Base-by-base conservation (phyloP, 2,888 invertebrate species). In the Drosophila nr. perissopoda region DNA sequence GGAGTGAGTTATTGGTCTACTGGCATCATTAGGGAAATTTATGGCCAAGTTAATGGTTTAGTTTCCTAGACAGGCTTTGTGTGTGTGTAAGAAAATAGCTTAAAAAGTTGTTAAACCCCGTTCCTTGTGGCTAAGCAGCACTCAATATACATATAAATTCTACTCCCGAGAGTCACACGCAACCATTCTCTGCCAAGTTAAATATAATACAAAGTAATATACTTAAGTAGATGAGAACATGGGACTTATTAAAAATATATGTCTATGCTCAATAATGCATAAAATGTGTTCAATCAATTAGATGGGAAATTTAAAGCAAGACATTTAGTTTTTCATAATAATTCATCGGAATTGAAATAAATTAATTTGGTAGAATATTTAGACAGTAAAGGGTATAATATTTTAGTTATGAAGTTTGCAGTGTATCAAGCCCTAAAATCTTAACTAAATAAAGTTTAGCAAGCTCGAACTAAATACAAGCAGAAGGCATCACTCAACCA, bases 21-120 rank as follows among this genome's bases (percentile, higher is more conserved):
- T 53, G 61, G 53, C 74, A 72, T 89, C 85, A 82, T 85, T 85
- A 90, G 85, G 74, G 56, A 36, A 77, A 82, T 73, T 84, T 71
- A 76, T 72, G 70, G 58, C 62, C 61, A 64, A 65, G 68, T 80
- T 88, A 89, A 82, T 85, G 86, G 82, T 59, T 73, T 70, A 79
- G 86, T 85, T 85, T 69, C 48, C 86, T 38, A 42, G 7, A 48
- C 42, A 40, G 40, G 16, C n/a, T 4, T 8, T 46, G 16, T 8
- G 18, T 38, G 8, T 31, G 75, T 65, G 48, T 51, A 21, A 51
- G 40, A 63, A 63, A 79, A 77, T 52, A 53, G 69, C 76, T 75
- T 69, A 40, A 72, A 76, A 69, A 63, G 59, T 63, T 72, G 63
- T 76, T 72, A 63, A 67, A 27, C 31, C 10, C 49, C 58, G n/a